phyloP scores from a whole-genome alignment of 2,797 vertebrate species.

The Sebastolobus altivelis region DNA sequence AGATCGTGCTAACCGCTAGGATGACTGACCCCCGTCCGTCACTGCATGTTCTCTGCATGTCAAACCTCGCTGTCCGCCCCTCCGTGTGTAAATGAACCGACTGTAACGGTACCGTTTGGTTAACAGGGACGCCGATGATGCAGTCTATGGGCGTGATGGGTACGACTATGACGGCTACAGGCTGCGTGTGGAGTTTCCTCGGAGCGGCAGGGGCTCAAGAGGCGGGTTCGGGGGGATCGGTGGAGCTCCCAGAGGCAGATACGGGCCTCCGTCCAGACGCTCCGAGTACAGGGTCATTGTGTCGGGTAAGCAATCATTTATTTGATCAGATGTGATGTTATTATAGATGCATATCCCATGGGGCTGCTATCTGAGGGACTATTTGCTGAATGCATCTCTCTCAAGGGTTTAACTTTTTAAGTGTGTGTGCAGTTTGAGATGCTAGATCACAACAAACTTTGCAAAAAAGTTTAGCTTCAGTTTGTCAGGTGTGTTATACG shows the following conservation, averaged over 20 bases:
- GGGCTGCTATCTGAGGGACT: neutral
- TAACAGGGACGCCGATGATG: constrained; percentile 90
- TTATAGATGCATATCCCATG: rapidly evolving
- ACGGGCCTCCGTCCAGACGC: constrained; percentile 91
- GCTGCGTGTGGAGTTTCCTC: constrained; percentile 94
- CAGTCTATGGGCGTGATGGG: constrained; percentile 89
- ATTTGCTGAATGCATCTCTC: neutral
- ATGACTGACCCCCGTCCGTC: constrained; percentile 38
- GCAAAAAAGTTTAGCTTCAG: neutral
- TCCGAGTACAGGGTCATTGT: constrained; percentile 95
- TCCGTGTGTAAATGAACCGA: neutral
- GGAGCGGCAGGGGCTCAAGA: constrained; percentile 86
- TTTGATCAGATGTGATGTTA: neutral
- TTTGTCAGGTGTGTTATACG: neutral
- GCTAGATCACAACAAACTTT: neutral
- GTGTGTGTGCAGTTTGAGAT: neutral
- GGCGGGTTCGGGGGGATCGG: constrained; percentile 80
- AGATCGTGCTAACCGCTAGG: constrained; percentile 26
- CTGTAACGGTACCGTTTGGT: rapidly evolving
- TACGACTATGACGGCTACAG: constrained; percentile 92
- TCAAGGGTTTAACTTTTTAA: neutral
- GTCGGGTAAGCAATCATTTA: constrained; percentile 83
- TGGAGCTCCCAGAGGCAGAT: constrained; percentile 88
- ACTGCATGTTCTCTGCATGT: neutral
- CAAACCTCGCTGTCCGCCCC: neutral